Evolutionary conservation across 2,888 invertebrate genomes (phyloP).

Genomic region (Pedicia rivosa): DNA sequence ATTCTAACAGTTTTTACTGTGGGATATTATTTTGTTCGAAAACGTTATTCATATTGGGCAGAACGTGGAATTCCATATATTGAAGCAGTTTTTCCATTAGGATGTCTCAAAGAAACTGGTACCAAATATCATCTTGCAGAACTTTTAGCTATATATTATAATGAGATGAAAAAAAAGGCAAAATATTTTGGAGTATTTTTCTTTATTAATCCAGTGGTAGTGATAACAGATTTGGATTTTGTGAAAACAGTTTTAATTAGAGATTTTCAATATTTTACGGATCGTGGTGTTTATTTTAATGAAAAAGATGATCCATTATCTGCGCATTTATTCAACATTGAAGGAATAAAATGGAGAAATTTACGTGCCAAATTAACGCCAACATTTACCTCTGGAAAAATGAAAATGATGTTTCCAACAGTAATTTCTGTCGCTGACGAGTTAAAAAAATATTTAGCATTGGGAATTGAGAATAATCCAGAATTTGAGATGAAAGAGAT

Average conservation of each 20-base stretch:
- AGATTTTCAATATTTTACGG: slow-evolving; percentile 47
- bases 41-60: slow-evolving; percentile 35
- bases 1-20: no score
- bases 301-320: slow-evolving; percentile 43
- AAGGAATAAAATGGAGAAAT: slow-evolving; percentile 43
- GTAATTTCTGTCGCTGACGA: slow-evolving; percentile 39
- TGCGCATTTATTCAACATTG: slow-evolving; percentile 40
- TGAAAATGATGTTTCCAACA: slow-evolving; percentile 45
- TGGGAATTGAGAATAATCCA: slow-evolving; percentile 19
- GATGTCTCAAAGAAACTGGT: slow-evolving; percentile 37
- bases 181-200: slow-evolving; percentile 42
- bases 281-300: slow-evolving; percentile 44
- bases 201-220: slow-evolving; percentile 39
- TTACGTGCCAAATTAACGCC: slow-evolving; percentile 45
- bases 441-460: slow-evolving; percentile 31
- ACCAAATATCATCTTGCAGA: slow-evolving; percentile 38
- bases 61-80: slow-evolving; percentile 38
- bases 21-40: slow-evolving; percentile 13
- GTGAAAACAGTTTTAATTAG: slow-evolving; percentile 41
- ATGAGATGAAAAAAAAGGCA: slow-evolving; percentile 31
- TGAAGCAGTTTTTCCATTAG: slow-evolving; percentile 43
- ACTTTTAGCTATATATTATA: slow-evolving; percentile 41
- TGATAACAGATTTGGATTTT: slow-evolving; percentile 43
- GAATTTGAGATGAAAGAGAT: slow-evolving; percentile 32
- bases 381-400: slow-evolving; percentile 47